Evolutionary conservation across 2,797 vertebrate genomes (phyloP).

Genomic region (Phrynocephalus vlangalii): DNA sequence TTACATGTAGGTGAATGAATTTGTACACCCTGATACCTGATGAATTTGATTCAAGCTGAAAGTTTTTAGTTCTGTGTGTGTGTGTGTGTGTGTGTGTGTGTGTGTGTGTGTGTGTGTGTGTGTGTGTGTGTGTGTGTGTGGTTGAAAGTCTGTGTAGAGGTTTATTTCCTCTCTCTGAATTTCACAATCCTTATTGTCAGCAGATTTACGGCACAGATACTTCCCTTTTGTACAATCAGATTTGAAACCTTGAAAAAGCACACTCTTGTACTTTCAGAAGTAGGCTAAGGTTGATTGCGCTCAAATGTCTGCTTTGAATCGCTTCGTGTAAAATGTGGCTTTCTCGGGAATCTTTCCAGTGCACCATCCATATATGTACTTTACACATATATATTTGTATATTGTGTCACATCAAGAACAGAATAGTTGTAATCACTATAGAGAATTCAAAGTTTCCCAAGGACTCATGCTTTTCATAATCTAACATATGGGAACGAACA

Average conservation of each 20-base stretch:
- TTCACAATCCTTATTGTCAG: slow-evolving; percentile 1
- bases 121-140: too few relatives aligned
- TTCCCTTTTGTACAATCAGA: rapidly evolving
- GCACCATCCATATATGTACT: rapidly evolving
- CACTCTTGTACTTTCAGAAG: slow-evolving; percentile 16
- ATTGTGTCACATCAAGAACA: slow-evolving; percentile 20
- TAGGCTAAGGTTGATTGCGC: background rate
- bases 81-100: background rate
- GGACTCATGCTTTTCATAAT: background rate
- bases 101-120: too few relatives aligned
- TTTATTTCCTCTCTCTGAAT: slow-evolving; percentile 12
- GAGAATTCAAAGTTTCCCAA: background rate
- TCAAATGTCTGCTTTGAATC: background rate
- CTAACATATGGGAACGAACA: background rate
- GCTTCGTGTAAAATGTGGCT: background rate
- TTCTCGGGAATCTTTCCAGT: background rate
- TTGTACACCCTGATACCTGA: too few relatives aligned
- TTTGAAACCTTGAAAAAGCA: rapidly evolving
- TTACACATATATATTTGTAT: background rate
- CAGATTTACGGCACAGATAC: background rate
- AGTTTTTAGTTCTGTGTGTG: background rate
- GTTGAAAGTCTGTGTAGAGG: slow-evolving; percentile 16
- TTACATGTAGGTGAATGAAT: too few relatives aligned
- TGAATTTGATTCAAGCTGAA: too few relatives aligned
- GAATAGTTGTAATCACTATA: background rate